A percentile compares a stretch with the other conserved stretches of the same genome.
phyloP scores from a whole-genome alignment of 2,113 vertebrate genomes.

The Rhadina sibilatrix region DNA sequence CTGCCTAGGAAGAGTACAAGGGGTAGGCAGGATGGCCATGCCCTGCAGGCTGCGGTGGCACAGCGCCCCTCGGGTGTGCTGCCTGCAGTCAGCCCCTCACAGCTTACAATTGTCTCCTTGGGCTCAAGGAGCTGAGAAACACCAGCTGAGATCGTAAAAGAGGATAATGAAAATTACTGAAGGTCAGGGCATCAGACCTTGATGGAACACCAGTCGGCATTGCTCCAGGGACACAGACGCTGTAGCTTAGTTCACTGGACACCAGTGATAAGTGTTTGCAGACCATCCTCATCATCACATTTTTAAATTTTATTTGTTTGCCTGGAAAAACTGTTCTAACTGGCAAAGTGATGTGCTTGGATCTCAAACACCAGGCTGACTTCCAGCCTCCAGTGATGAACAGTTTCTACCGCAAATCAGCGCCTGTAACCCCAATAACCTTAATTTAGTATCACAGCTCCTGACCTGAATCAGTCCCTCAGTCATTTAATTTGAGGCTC shows the following conservation, averaged over 20 bases:
- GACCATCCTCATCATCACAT: not conserved
- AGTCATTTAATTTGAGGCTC: constrained; percentile 26
- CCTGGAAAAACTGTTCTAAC: not conserved
- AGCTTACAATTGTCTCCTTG: not conserved
- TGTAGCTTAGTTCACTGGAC: not conserved
- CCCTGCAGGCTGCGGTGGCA: rapidly evolving
- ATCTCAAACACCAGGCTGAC: not conserved
- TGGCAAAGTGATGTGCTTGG: not conserved
- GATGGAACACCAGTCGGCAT: not conserved
- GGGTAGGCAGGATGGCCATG: rapidly evolving
- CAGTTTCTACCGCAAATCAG: not conserved
- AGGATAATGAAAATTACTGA: not conserved
- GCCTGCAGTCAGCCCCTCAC: not conserved
- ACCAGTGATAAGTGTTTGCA: not conserved
- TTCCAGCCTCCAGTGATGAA: not conserved
- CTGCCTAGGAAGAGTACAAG: not conserved
- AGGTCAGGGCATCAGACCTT: not conserved
- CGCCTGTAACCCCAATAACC: rapidly evolving
- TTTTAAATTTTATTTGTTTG: not conserved
- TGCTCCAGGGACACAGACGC: not conserved
- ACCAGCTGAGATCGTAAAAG: not conserved
- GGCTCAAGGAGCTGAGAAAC: not conserved
- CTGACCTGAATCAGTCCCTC: not conserved
- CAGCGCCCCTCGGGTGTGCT: rapidly evolving
- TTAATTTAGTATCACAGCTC: not conserved